These are phyloP conservation scores for Trichoplusia ni DNA, from an alignment of 1,140 invertebrate genomes.

Conservation along the genomic window DNA sequence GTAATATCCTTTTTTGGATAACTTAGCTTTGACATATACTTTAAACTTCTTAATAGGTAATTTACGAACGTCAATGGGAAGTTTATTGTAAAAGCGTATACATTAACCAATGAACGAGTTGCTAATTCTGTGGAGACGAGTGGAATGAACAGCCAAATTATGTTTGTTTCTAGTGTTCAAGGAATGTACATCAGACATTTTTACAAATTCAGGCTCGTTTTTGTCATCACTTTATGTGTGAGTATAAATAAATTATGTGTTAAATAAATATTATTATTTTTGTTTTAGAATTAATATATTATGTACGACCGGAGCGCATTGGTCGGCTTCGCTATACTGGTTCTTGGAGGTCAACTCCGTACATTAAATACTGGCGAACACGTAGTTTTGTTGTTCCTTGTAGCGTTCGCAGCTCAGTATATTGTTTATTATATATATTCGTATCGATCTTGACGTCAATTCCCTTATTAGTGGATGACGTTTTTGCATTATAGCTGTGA, in stretches of 20 bases:
- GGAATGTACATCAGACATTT: conserved; percentile 28
- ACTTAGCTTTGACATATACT: no score
- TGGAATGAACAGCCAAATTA: conserved; percentile 32
- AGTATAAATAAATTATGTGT: conserved; percentile 23
- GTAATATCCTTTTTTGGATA: no score
- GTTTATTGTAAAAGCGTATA: no score
- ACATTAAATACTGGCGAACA: conserved; percentile 41
- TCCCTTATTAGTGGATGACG: background rate
- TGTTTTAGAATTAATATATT: conserved; percentile 28
- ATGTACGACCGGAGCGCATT: conserved; percentile 43
- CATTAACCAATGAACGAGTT: no score
- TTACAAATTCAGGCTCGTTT: conserved; percentile 18
- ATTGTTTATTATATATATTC: background rate
- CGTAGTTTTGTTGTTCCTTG: conserved; percentile 32
- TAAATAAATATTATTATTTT: conserved; percentile 14
- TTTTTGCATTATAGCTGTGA: background rate
- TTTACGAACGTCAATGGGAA: no score
- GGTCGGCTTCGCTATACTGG: conserved; percentile 57
- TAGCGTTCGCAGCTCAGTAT: conserved; percentile 27
- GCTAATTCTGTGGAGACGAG: no score
- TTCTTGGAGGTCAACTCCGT: conserved; percentile 60
- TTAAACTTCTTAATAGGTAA: no score
- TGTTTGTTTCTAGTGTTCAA: no score
- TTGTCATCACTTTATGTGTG: conserved; percentile 40
- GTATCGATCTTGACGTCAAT: background rate